These are phyloP conservation scores for Crocodylus rhombifer DNA, from an alignment of 2,797 vertebrate genomes.

Conservation along the genomic window DNA sequence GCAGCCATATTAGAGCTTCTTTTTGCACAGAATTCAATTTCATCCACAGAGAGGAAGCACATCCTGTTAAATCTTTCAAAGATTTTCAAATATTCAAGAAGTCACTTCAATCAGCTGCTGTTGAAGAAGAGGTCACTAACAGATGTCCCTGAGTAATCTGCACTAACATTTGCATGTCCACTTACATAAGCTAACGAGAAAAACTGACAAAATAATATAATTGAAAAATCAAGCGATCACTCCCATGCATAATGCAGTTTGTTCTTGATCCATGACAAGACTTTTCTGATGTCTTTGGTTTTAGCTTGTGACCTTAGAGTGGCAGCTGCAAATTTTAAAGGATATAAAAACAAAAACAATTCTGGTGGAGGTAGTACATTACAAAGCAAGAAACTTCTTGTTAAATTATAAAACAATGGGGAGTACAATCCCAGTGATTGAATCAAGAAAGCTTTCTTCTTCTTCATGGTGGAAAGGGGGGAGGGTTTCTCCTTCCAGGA, in stretches of 20 bases:
- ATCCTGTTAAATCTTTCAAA: not conserved
- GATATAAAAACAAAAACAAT: not conserved
- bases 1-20: not conserved
- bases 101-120: not conserved
- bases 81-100: not conserved
- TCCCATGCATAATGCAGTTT: not conserved
- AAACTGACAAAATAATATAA: not conserved
- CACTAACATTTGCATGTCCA: not conserved
- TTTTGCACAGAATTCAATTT: not conserved
- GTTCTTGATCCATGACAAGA: not conserved
- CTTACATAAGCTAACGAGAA: not conserved
- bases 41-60: not conserved
- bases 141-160: not conserved
- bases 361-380: not conserved
- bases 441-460: not conserved
- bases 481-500: not conserved
- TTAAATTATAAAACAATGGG: not conserved
- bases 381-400: not conserved
- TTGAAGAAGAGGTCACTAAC: not conserved
- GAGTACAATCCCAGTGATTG: not conserved
- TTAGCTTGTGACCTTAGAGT: not conserved
- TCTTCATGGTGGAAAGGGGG: not conserved
- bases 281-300: not conserved
- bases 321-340: not conserved
- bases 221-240: not conserved